phyloP scores from a whole-genome alignment of 2,113 vertebrate species.

The Toxostoma redivivum region DNA sequence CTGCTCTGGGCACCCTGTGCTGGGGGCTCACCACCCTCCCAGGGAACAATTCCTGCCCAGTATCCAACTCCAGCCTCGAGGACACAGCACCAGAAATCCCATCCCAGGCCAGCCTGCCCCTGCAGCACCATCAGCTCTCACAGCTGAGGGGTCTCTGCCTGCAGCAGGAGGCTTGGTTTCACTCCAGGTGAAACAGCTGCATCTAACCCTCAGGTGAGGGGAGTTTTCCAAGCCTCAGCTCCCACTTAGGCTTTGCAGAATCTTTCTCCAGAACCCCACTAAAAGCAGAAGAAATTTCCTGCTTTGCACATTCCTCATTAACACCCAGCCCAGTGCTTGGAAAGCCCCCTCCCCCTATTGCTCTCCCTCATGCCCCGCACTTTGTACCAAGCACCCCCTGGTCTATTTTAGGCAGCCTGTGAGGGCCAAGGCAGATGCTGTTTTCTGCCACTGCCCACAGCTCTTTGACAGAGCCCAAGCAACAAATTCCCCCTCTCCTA shows the following conservation, averaged over 20 bases:
- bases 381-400: neutral
- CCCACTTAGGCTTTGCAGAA: neutral
- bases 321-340: neutral
- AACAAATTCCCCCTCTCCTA: neutral
- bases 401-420: neutral
- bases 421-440: neutral
- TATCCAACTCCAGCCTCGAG: neutral
- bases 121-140: rapidly evolving
- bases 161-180: neutral
- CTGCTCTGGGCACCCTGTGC: neutral
- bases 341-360: neutral
- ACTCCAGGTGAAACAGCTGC: neutral
- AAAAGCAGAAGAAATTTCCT: neutral
- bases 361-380: neutral
- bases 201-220: neutral
- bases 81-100: neutral
- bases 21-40: rapidly evolving
- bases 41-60: rapidly evolving
- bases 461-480: neutral
- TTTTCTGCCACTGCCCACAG: neutral
- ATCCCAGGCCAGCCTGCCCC: neutral
- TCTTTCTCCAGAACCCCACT: neutral
- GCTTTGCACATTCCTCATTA: neutral
- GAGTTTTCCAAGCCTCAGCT: neutral
- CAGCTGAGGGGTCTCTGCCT: neutral